A percentile compares a stretch with the other conserved stretches of the same genome.
Conservation (phyloP, 2,888 invertebrate species). For the Dicyrtomina minuta region DNA sequence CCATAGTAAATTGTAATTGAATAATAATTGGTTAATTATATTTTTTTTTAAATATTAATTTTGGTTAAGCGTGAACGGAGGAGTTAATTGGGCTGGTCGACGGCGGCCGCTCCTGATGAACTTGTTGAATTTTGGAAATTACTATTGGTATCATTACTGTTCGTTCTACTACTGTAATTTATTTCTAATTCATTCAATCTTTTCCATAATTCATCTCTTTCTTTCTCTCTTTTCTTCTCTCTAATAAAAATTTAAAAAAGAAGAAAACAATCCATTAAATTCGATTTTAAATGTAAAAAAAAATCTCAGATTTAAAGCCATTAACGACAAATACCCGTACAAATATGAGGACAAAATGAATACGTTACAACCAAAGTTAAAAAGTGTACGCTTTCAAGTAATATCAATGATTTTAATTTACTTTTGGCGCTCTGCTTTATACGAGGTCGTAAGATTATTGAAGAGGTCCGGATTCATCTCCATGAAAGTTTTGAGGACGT, state of each 20-base stretch:
- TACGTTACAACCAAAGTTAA: background rate
- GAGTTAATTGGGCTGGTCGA: conserved; percentile 28
- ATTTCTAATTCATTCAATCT: conserved; percentile 87
- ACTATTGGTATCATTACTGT: conserved; percentile 30
- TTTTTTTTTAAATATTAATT: conserved; percentile 14
- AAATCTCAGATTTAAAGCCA: conserved; percentile 2
- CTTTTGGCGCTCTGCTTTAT: conserved; percentile 99
- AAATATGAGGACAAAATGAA: background rate
- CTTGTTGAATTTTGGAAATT: conserved; percentile 24
- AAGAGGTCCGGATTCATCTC: conserved; percentile 99
- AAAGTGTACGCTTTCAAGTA: too few species aligned
- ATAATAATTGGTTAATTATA: conserved; percentile 22
- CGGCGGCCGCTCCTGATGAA: conserved; percentile 27
- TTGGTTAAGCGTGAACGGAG: conserved; percentile 31
- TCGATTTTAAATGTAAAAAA: background rate
- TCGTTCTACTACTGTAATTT: conserved; percentile 20
- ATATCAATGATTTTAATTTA: too few species aligned
- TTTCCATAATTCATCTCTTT: conserved; percentile 97
- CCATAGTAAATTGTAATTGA: conserved; percentile 8
- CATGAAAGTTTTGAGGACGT: conserved; percentile 99
- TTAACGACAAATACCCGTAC: too few species aligned
- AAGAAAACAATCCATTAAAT: conserved; percentile 9
- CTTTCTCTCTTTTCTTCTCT: conserved; percentile 93
- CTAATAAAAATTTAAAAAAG: conserved; percentile 61
- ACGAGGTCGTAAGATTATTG: conserved; percentile 97